phyloP scores from a whole-genome alignment of 1,140 invertebrate species.

The Bombus cullumanus region DNA sequence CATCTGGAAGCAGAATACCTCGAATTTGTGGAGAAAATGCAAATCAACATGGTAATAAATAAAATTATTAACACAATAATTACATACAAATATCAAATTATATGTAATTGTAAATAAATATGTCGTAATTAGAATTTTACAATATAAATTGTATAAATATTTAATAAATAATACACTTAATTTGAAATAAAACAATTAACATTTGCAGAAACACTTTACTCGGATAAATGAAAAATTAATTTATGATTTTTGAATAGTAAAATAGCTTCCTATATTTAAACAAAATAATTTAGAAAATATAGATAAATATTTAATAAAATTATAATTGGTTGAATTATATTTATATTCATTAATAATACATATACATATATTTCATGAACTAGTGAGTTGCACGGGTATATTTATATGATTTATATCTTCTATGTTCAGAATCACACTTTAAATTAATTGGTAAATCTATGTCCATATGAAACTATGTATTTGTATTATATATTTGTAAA shows the following conservation, averaged over 20 bases:
- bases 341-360: too few relatives aligned
- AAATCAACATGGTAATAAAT: slow-evolving; percentile 88
- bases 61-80: background rate
- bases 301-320: background rate
- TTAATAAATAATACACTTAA: background rate
- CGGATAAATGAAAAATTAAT: background rate
- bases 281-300: background rate
- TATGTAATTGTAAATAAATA: background rate
- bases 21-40: slow-evolving; percentile 91
- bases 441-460: background rate
- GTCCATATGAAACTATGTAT: background rate
- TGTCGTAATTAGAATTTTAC: background rate
- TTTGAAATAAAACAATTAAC: background rate
- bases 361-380: too few relatives aligned
- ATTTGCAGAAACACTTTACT: background rate
- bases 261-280: background rate
- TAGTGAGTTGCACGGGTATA: too few relatives aligned
- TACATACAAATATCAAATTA: background rate
- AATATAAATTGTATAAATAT: too few relatives aligned
- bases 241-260: background rate
- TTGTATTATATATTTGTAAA: slow-evolving; percentile 10
- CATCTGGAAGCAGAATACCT: slow-evolving; percentile 86
- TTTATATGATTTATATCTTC: too few relatives aligned
- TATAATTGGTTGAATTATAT: too few relatives aligned
- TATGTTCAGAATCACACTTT: too few relatives aligned